Conservation (phyloP, 2,888 invertebrate species). For the Carcina quercana region DNA sequence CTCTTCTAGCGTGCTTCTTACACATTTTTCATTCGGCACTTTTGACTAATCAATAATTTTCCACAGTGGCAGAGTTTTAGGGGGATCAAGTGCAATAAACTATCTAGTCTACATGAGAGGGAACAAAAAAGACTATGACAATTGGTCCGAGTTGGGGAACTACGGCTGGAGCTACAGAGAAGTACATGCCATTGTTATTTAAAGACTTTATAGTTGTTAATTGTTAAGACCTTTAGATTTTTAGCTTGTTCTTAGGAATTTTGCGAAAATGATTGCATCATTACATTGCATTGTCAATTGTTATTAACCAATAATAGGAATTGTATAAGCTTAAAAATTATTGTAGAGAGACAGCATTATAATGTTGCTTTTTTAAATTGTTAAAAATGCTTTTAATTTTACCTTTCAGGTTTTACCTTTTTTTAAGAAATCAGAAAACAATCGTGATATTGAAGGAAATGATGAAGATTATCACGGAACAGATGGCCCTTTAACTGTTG, state of each 20-base stretch:
- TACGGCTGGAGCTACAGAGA: constrained; percentile 75
- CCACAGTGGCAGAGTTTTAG: constrained; percentile 77
- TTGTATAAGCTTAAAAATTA: too few relatives aligned
- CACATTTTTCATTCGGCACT: background rate
- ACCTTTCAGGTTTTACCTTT: constrained; percentile 75
- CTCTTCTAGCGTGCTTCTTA: too few relatives aligned
- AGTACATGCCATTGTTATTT: constrained; percentile 27
- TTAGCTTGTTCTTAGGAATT: too few relatives aligned
- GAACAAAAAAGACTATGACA: constrained; percentile 76
- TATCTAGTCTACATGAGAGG: constrained; percentile 79
- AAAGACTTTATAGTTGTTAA: background rate
- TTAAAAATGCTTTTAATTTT: background rate
- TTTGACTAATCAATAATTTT: constrained; percentile 2
- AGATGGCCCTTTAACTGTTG: constrained; percentile 75
- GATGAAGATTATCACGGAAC: constrained; percentile 70
- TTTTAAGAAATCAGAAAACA: constrained; percentile 78
- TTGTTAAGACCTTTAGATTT: background rate
- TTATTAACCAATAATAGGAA: too few relatives aligned
- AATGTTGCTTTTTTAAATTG: too few relatives aligned
- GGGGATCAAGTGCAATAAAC: constrained; percentile 79
- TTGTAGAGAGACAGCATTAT: too few relatives aligned
- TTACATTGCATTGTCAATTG: background rate
- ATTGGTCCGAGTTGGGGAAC: constrained; percentile 77
- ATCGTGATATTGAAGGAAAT: constrained; percentile 59
- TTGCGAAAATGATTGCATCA: too few relatives aligned